phyloP scores from a whole-genome alignment of 2,888 invertebrate species.

The Stenchaetothrips biformis region DNA sequence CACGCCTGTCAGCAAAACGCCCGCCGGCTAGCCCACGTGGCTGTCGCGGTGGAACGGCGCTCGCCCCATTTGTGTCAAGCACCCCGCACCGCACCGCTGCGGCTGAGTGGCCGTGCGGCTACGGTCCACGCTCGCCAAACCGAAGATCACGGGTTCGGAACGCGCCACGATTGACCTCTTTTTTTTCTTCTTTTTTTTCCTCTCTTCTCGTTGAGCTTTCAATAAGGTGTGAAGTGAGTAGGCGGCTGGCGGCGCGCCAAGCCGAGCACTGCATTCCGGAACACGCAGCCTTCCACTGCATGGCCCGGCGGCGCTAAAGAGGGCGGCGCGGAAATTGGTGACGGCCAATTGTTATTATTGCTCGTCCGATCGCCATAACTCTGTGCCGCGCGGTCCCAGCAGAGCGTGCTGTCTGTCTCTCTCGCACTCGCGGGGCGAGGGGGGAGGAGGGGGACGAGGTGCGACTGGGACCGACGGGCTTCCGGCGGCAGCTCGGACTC shows the following conservation, averaged over 20 bases:
- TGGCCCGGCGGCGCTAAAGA: background rate
- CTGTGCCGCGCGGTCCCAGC: background rate
- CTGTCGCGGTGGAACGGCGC: no score
- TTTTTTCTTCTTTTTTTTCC: no score
- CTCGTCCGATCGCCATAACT: slow-evolving; percentile 2
- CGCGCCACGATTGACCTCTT: no score
- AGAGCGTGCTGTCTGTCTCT: background rate
- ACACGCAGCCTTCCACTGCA: background rate
- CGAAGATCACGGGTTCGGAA: no score
- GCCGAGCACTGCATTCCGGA: background rate
- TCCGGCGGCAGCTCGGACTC: background rate
- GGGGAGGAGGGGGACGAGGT: background rate
- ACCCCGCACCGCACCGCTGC: no score
- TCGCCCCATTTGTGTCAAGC: no score
- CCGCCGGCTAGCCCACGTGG: no score
- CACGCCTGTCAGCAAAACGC: background rate
- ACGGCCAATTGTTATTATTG: slow-evolving; percentile 8
- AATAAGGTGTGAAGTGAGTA: background rate
- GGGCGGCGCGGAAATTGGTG: background rate
- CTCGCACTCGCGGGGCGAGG: background rate
- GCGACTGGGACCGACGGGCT: background rate
- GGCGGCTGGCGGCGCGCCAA: background rate
- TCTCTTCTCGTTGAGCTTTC: background rate
- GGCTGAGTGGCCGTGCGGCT: no score
- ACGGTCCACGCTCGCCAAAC: no score